Evolutionary conservation across 2,113 vertebrate species (phyloP).

Genomic region (Oryzias javanicus): DNA sequence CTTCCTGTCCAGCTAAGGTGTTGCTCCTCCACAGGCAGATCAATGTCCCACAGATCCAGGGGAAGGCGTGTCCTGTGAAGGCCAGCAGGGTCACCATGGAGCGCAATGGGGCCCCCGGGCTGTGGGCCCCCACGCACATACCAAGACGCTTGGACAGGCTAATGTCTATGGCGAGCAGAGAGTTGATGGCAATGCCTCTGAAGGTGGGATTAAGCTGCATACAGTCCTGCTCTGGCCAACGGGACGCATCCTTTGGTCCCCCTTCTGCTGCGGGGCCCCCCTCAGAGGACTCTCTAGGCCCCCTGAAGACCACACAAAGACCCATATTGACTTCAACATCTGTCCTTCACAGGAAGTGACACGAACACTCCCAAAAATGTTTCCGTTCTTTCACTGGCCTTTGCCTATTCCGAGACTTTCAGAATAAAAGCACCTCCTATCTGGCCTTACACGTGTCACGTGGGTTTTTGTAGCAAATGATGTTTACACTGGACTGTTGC

Average conservation of each 20-base stretch:
- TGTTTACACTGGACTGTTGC: too few species aligned
- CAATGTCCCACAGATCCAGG: constrained; percentile 86
- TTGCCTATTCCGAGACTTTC: background rate
- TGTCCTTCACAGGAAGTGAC: background rate
- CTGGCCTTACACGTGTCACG: background rate
- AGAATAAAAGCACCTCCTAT: background rate
- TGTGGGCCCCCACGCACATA: constrained; percentile 79
- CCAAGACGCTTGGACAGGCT: constrained; percentile 89
- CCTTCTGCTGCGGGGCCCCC: constrained; percentile 64
- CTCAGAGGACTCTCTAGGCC: constrained; percentile 36
- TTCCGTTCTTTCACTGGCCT: background rate
- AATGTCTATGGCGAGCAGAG: constrained; percentile 91
- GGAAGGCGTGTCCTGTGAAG: constrained; percentile 87
- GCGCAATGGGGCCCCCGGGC: constrained; percentile 84
- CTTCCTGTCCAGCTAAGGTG: constrained; percentile 91
- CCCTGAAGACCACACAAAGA: constrained; percentile 26
- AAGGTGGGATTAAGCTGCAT: constrained; percentile 95
- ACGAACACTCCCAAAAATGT: background rate
- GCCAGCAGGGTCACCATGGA: constrained; percentile 89
- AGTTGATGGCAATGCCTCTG: constrained; percentile 89
- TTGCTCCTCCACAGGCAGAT: constrained; percentile 89
- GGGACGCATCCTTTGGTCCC: constrained; percentile 73
- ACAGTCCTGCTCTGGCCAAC: constrained; percentile 90
- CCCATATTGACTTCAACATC: background rate
- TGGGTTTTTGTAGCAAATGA: too few species aligned